Percentiles rank a stretch among this genome's conserved stretches.
Evolutionary conservation across 2,113 vertebrate genomes (phyloP).

Genomic region (Tricholaema leucomelas): DNA sequence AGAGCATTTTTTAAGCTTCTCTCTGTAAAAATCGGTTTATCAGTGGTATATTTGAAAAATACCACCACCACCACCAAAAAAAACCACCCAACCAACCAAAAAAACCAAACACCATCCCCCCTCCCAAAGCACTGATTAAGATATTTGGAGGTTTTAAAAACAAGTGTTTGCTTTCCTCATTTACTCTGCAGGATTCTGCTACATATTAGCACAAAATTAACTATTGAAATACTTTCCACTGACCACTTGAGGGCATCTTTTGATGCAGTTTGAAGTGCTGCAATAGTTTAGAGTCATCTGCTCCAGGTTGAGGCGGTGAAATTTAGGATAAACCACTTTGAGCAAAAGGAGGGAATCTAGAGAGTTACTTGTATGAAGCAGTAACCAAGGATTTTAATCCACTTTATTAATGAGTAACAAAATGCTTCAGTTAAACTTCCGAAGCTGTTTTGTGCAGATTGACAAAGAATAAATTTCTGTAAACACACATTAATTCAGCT

Average conservation of each 20-base stretch:
- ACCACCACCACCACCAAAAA: background rate
- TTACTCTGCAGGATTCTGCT: background rate
- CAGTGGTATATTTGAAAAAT: background rate
- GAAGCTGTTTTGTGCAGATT: background rate
- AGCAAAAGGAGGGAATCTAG: background rate
- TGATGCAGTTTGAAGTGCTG: background rate
- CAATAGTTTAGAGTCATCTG: background rate
- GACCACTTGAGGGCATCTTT: conserved; percentile 56
- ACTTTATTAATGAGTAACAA: background rate
- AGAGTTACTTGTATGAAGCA: background rate
- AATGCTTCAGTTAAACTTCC: background rate
- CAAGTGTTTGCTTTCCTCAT: background rate
- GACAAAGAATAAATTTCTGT: background rate
- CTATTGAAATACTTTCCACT: conserved; percentile 3
- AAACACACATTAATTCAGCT: background rate
- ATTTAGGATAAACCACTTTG: background rate
- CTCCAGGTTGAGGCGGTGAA: background rate
- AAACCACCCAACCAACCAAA: no score
- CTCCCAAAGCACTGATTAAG: background rate
- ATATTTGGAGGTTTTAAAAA: background rate
- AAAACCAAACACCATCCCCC: no score
- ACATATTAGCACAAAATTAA: background rate
- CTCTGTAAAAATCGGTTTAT: background rate
- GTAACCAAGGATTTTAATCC: background rate
- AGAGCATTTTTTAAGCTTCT: background rate